Evolutionary conservation across 2,888 invertebrate genomes (phyloP).

Genomic region (Clusia tigrina): DNA sequence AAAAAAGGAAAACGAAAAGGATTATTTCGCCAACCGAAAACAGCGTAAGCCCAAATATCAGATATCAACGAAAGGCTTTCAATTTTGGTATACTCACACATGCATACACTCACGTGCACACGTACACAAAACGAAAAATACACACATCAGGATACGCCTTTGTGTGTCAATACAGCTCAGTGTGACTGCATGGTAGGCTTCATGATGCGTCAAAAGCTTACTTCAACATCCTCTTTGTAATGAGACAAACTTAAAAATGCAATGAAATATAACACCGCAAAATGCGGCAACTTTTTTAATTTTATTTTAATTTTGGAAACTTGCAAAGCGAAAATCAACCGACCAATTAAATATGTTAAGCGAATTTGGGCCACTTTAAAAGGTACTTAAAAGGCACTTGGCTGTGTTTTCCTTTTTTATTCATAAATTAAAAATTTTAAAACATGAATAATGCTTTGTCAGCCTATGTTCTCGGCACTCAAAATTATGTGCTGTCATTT

Average conservation of each 20-base stretch:
- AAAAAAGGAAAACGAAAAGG: too few relatives aligned
- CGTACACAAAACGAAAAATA: too few relatives aligned
- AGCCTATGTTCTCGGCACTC: too few relatives aligned
- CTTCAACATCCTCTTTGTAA: too few relatives aligned
- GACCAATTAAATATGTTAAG: neutral
- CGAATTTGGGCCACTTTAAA: neutral
- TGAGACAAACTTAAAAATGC: too few relatives aligned
- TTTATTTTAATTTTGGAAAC: neutral
- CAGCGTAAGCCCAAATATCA: neutral
- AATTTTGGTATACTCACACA: neutral
- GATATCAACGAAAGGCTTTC: conserved; percentile 1
- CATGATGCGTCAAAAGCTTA: too few relatives aligned
- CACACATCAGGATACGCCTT: too few relatives aligned
- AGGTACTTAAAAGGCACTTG: neutral
- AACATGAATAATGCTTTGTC: conserved; percentile 2
- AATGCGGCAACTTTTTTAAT: neutral
- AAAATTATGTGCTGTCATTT: neutral
- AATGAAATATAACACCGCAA: too few relatives aligned
- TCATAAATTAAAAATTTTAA: neutral
- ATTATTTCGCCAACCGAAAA: neutral
- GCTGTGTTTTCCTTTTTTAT: too few relatives aligned
- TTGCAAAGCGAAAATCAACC: too few relatives aligned
- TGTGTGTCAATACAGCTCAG: conserved; percentile 1
- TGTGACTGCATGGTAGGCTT: too few relatives aligned
- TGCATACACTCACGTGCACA: neutral